These are phyloP conservation scores for Rhamnusium bicolor DNA, from an alignment of 2,888 invertebrate species.

Conservation along the genomic window DNA sequence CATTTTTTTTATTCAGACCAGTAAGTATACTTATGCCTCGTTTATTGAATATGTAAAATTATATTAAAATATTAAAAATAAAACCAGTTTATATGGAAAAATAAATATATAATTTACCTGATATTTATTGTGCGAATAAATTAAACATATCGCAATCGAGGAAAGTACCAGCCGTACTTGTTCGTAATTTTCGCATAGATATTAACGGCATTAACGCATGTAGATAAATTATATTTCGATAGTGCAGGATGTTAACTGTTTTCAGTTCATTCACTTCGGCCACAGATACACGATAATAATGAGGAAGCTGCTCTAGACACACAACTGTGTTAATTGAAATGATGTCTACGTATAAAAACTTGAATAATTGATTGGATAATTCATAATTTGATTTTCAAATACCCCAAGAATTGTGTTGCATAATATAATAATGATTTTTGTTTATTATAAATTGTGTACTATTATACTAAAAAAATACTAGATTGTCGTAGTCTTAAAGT, in stretches of 20 bases:
- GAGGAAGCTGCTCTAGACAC: slow-evolving; percentile 10
- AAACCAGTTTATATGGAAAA: no score
- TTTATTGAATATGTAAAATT: no score
- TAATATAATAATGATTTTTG: no score
- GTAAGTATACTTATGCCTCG: no score
- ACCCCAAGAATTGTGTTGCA: not conserved
- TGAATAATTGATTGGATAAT: slow-evolving; percentile 4
- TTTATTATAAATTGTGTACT: no score
- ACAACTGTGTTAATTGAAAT: slow-evolving; percentile 18
- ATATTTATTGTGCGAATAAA: not conserved
- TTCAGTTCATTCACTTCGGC: slow-evolving; percentile 19
- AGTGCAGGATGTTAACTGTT: slow-evolving; percentile 25
- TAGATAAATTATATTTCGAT: slow-evolving; percentile 26
- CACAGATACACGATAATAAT: slow-evolving; percentile 25
- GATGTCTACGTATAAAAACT: slow-evolving; percentile 12
- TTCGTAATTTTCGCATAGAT: not conserved
- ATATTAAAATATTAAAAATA: no score
- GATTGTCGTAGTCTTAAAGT: no score
- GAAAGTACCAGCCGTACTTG: not conserved
- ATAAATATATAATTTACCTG: no score
- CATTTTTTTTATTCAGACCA: no score
- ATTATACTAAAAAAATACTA: no score
- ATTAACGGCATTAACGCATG: not conserved
- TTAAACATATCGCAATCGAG: not conserved
- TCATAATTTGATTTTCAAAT: not conserved